Conservation (phyloP, 1,140 invertebrate species). For the Pogonognathellus flavescens region DNA sequence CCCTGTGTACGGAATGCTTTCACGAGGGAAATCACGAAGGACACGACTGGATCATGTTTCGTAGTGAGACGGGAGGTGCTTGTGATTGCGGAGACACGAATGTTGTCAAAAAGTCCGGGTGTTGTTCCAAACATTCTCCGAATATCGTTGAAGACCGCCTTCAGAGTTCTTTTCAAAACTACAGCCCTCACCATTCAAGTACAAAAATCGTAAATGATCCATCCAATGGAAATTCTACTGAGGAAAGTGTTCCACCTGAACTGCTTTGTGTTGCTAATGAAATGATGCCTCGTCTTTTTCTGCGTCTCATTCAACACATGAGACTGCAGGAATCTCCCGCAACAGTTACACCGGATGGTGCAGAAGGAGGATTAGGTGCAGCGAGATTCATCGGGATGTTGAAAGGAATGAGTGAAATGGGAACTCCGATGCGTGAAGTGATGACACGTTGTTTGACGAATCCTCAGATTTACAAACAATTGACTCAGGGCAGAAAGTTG, state of each 20-base stretch:
- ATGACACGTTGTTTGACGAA: constrained; percentile 91
- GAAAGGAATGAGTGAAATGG: constrained; percentile 93
- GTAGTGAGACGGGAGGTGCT: constrained; percentile 95
- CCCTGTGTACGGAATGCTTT: constrained; percentile 97
- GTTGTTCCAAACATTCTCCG: constrained; percentile 49
- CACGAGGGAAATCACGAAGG: constrained; percentile 95
- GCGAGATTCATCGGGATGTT: constrained; percentile 84
- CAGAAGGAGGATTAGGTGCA: background rate
- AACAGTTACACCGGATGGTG: background rate
- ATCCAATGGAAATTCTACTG: constrained; percentile 22
- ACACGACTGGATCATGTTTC: constrained; percentile 99
- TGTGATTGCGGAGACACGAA: constrained; percentile 98
- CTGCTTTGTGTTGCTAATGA: constrained; percentile 88
- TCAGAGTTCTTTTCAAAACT: background rate
- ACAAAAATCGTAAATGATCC: background rate
- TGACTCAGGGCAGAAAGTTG: constrained; percentile 67
- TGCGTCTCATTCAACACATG: constrained; percentile 89
- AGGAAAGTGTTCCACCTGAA: constrained; percentile 70
- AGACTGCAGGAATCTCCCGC: constrained; percentile 70
- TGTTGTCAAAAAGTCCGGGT: constrained; percentile 95
- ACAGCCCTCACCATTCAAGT: background rate
- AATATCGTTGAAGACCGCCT: background rate
- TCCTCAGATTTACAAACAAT: constrained; percentile 75
- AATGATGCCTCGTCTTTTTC: constrained; percentile 92
- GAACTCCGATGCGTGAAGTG: constrained; percentile 90